A percentile compares a stretch with the other conserved stretches of the same genome.
phyloP scores from a whole-genome alignment of 2,797 vertebrate genomes.

The Lindbergichthys nudifrons region DNA sequence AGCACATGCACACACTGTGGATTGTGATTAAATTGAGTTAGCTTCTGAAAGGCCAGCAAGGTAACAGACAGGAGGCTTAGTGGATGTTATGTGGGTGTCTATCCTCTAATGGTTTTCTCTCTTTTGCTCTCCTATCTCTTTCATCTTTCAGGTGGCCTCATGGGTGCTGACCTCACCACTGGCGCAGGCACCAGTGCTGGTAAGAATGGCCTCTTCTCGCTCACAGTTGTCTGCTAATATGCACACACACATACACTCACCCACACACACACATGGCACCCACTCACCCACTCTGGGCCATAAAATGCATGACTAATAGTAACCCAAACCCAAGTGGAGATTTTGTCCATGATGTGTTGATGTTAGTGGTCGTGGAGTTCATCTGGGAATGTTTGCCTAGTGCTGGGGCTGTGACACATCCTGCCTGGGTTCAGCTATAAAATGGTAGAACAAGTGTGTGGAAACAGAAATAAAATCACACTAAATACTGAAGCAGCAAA shows the following conservation, averaged over 20 bases:
- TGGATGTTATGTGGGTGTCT: constrained; percentile 69
- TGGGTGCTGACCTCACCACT: constrained; percentile 98
- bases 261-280: constrained; percentile 60
- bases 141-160: constrained; percentile 94
- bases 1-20: constrained; percentile 6
- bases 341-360: constrained; percentile 77
- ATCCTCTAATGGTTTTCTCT: constrained; percentile 75
- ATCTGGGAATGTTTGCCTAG: constrained; percentile 76
- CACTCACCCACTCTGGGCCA: constrained; percentile 73
- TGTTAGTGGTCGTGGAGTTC: constrained; percentile 76
- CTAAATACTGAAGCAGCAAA: constrained; percentile 35
- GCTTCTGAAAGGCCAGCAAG: constrained; percentile 43
- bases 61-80: constrained; percentile 56
- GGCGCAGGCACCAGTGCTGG: constrained; percentile 99
- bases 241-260: constrained; percentile 38
- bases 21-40: constrained; percentile 61
- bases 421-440: constrained; percentile 68
- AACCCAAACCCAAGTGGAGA: constrained; percentile 76
- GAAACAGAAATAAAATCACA: constrained; percentile 47
- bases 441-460: constrained; percentile 62
- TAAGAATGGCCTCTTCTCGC: constrained; percentile 86
- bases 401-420: constrained; percentile 72
- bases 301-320: constrained; percentile 81
- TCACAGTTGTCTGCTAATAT: constrained; percentile 55
- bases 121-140: constrained; percentile 64